Base-by-base conservation (phyloP, 2,888 invertebrate genomes). In the Dolichomitus sp. region DNA sequence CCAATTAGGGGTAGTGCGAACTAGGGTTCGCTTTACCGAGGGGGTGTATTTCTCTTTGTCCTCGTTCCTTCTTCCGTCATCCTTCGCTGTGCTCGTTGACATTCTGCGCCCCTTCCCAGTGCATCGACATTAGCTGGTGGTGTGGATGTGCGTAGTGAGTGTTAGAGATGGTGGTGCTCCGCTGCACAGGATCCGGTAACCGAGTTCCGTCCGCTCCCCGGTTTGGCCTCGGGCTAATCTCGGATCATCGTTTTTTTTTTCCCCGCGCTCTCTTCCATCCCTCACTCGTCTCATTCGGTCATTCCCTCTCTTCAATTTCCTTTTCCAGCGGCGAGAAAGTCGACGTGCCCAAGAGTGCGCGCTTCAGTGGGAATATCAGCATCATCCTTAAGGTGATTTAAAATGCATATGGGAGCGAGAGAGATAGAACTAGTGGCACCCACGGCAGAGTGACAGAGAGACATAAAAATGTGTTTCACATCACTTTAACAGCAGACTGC, bases 151-250 rank as follows among this genome's bases (percentile, higher is more conserved):
- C 86, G 84, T 87, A 84, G 80, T 83, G 81, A 33, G 81, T 80
- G 77, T 45, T 52, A 50, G 70, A 72, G 84, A 83, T 81, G 85
- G 27, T 42, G 57, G 50, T 75, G 81, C 76, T 57, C 74, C 48
- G 48, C 57, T 68, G 82, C 82, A 63, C 70, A 72, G 66, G 65
- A 85, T 85, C 87, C 84, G 81, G 85, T 88, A 88, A 84, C 84
- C 83, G 83, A 78, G 70, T 84, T 83, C 85, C 45, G 63, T 82
- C 83, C 83, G 70, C 76, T 69, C 48, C 54, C 40, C 59, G 66
- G 40, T 80, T 80, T 45, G 76, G 76, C 68, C 83, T 45, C 81
- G 57, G 81, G 81, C 84, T 90, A 87, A 90, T 88, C 87, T 85
- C 83, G 84, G 85, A 85, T 90, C 74, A 86, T 81, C 85, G 85